Conservation (phyloP, 23 tunicate genomes). For the Phallusia fumigata region DNA sequence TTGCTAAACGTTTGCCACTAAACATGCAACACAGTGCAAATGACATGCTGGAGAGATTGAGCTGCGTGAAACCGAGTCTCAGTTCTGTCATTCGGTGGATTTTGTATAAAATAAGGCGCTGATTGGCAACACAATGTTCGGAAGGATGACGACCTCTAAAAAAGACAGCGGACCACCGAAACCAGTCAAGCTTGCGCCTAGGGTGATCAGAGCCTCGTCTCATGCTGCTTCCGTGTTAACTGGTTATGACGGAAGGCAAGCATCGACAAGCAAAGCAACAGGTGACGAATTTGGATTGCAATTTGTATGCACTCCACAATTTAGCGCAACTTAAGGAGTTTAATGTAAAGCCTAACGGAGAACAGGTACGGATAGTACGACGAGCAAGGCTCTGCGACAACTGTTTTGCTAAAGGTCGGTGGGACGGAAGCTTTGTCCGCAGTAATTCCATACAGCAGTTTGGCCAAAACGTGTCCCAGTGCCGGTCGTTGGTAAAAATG, state of each 20-base stretch:
- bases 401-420: neutral
- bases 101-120: too few species aligned
- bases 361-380: neutral
- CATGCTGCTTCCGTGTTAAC: neutral
- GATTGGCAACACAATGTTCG: too few species aligned
- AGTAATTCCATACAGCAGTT: neutral
- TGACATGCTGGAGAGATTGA: too few species aligned
- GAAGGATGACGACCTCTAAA: neutral
- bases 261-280: neutral
- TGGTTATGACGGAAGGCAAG: neutral
- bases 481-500: neutral
- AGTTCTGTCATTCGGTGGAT: too few species aligned
- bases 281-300: neutral
- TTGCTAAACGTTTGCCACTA: too few species aligned
- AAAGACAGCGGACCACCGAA: slow-evolving; percentile 3
- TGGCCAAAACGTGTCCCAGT: slow-evolving; percentile 6
- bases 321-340: neutral
- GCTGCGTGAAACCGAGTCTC: too few species aligned
- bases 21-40: too few species aligned
- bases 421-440: neutral
- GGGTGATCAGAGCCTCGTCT: neutral
- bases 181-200: neutral
- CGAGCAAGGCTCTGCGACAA: neutral
- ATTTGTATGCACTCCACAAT: neutral
- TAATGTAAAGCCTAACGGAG: neutral